A percentile compares a stretch with the other conserved stretches of the same genome.
phyloP scores from a whole-genome alignment of 1,140 invertebrate genomes.

The Drosophila elegans region DNA sequence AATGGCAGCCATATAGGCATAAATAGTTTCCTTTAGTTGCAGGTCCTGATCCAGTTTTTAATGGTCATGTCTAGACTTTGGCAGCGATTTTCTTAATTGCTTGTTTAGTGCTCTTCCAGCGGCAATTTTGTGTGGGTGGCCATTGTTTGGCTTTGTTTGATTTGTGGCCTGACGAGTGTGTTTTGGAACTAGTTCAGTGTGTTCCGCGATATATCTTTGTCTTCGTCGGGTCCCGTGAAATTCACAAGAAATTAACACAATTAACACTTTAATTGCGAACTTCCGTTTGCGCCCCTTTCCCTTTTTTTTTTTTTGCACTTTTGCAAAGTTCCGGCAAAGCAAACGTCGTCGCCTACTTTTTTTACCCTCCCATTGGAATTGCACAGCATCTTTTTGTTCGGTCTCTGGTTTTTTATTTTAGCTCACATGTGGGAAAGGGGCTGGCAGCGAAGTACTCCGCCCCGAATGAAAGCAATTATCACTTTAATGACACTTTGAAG shows the following conservation, averaged over 20 bases:
- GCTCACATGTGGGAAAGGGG: constrained; percentile 14
- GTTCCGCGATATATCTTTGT: constrained; percentile 21
- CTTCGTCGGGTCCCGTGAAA: constrained; percentile 45
- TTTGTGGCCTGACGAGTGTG: constrained; percentile 27
- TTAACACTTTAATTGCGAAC: constrained; percentile 82
- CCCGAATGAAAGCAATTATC: constrained; percentile 77
- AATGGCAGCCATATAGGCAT: constrained; percentile 56
- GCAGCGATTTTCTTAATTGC: constrained; percentile 60
- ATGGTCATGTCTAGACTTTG: constrained; percentile 61
- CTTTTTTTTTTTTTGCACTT: constrained; percentile 31
- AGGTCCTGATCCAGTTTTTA: constrained; percentile 59
- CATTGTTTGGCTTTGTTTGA: constrained; percentile 27
- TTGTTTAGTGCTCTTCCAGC: constrained; percentile 54
- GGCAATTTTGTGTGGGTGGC: constrained; percentile 33
- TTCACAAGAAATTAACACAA: constrained; percentile 80
- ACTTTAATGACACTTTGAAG: constrained; percentile 80
- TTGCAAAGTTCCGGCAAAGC: constrained; percentile 63
- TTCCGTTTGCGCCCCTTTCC: constrained; percentile 72
- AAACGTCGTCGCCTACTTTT: constrained; percentile 24
- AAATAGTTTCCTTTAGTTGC: constrained; percentile 44
- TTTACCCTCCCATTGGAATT: constrained; percentile 19
- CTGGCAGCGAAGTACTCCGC: constrained; percentile 1
- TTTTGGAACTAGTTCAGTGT: constrained; percentile 28
- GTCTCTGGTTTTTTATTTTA: constrained; percentile 33
- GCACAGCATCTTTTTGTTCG: constrained; percentile 55